phyloP scores from a whole-genome alignment of 1,140 invertebrate species.

The Orchestia grillus region DNA sequence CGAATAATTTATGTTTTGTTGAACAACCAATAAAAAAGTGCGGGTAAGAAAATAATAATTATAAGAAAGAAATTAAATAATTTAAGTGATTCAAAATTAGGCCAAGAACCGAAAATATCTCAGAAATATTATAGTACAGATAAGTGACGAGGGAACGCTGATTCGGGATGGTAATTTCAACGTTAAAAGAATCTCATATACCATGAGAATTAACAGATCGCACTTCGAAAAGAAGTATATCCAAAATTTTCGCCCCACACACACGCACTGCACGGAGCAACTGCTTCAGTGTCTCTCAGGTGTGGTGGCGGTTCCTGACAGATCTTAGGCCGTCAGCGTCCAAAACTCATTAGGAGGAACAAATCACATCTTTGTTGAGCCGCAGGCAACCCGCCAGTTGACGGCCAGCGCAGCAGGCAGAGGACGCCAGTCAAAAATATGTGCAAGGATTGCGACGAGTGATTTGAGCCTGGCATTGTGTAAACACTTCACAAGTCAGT shows the following conservation, averaged over 20 bases:
- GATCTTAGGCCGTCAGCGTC: background rate
- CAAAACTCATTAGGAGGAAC: background rate
- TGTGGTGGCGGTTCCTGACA: background rate
- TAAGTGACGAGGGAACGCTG: background rate
- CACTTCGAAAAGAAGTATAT: background rate
- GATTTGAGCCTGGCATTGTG: background rate
- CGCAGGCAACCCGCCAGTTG: background rate
- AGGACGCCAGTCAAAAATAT: background rate
- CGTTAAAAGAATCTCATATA: background rate
- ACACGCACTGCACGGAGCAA: background rate
- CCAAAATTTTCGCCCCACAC: background rate
- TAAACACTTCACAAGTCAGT: background rate
- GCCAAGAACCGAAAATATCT: too few species aligned
- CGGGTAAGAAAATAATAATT: too few species aligned
- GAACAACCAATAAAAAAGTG: too few species aligned
- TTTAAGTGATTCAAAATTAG: too few species aligned
- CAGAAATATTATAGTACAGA: background rate
- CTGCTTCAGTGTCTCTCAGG: background rate
- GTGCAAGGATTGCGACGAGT: background rate
- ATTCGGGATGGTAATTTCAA: background rate
- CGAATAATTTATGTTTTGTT: too few species aligned
- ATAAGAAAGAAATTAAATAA: too few species aligned
- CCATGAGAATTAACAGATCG: background rate
- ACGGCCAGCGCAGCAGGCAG: too few species aligned
- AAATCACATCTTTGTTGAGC: background rate